These are phyloP conservation scores for Trichosurus vulpecula DNA, from an alignment of 2,797 vertebrate genomes.

Conservation along the genomic window DNA sequence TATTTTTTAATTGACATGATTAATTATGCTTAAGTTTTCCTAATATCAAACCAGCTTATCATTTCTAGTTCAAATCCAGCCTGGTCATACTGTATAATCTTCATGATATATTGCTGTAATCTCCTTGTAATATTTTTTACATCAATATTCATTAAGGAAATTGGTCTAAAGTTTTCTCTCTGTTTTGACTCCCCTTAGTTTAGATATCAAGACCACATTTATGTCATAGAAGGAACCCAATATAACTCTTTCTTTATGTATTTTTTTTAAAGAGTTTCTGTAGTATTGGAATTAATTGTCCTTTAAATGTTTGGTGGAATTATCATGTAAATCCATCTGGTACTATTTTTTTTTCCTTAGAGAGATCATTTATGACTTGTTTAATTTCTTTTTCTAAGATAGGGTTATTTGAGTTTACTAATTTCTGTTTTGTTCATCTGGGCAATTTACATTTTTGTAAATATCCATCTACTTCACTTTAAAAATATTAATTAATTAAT, in stretches of 20 bases:
- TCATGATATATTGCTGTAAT: background rate
- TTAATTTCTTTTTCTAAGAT: background rate
- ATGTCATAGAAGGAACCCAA: background rate
- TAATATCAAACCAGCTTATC: background rate
- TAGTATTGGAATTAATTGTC: background rate
- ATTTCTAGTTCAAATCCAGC: background rate
- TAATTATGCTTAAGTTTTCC: background rate
- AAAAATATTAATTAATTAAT: no score
- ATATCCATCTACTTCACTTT: background rate
- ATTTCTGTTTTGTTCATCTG: background rate
- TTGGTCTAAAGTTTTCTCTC: background rate
- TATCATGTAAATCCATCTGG: background rate
- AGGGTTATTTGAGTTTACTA: background rate
- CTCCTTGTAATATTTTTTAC: background rate
- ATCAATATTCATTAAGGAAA: background rate
- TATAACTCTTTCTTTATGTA: background rate
- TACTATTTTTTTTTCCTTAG: background rate
- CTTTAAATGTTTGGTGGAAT: background rate
- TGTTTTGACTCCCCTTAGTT: background rate
- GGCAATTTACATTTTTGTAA: background rate
- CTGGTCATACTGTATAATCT: background rate
- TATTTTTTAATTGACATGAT: background rate
- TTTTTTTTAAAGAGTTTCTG: background rate
- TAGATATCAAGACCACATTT: background rate
- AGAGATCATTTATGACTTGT: background rate